Base-by-base conservation (phyloP, 2,797 vertebrate genomes). In the Esox lucius region DNA sequence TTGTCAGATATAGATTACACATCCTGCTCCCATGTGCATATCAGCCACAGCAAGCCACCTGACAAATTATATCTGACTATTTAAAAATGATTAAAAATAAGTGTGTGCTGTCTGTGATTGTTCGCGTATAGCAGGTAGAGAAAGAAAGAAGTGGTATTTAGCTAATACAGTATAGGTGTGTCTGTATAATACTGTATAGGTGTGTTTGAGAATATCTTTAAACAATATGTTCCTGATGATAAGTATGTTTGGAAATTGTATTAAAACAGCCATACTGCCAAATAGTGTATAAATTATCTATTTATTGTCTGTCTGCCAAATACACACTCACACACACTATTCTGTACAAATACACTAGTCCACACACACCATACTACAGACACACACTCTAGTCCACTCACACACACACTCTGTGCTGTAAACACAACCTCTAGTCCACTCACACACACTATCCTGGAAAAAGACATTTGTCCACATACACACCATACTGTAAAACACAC, bases 31-130 rank as follows among this genome's bases (percentile, higher is more conserved):
- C 87, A 79, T 80, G 88, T 87, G 88, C 90, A 87, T 51, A 68
- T 81, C 73, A 73, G 86, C 83, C 90, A 89, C 88, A 91, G 67
- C 90, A 83, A 87, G 88, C 86, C 87, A 92, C 90, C 91, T 92
- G 91, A 91, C 89, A 93, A 93, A 93, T 89, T 89, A 90, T 92
- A 92, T 93, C 88, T 91, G 76, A 84, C 87, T 89, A 87, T 90
- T 92, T 90, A 89, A 90, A 75, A 88, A 84, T 90, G 87, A 90
- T 89, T 89, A 91, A 87, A 72, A 6, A 42, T 49, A 68, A 7
- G 84, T 81, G 42, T 42, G 72, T 28, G 56, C 82, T 86, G 85
- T 82, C 83, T 86, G 85, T 68, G 83, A 35, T 74, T 71, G 84
- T 71, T 82, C 79, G 46, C 59, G 3, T 31, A 42, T 42, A 42